Base-by-base conservation (phyloP, 1,140 invertebrate species). In the Drosophila burlai region DNA sequence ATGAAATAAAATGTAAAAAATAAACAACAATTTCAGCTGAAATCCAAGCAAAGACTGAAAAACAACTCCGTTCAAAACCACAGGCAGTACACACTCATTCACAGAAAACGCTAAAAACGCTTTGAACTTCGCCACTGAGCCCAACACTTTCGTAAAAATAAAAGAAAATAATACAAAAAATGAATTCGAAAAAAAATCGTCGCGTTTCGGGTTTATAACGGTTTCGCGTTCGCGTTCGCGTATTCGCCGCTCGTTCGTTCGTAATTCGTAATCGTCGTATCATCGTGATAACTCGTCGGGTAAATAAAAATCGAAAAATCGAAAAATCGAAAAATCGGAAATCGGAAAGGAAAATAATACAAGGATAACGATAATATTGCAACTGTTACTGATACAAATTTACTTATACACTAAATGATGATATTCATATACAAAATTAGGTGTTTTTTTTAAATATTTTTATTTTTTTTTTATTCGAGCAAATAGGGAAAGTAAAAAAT, bases 191-290 rank as follows among this genome's bases (percentile, higher is more conserved):
- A 74, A 59, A 45, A 52, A 59, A 49, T 85, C 77, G 81, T 82
- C 90, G 90, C 83, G 90, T 90, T 85, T 83, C 91, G 91, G 91
- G 87, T 92, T 86, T 52, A 78, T 75, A 92, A 92, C 91, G 91
- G 91, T 92, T 81, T 91, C 91, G 91, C 85, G 91, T 81, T 91
- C 91, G 91, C 91, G 91, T 87, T 91, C 91, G 91, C 91, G 91
- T 87, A 83, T 60, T 92, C 91, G 91, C 87, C 91, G 91, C 82
- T 92, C 91, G 91, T 92, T 87, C 87, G 78, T 81, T 79, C 78
- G 66, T 61, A 72, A 73, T 81, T 81, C 80, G 72, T 74, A 76
- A 57, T 76, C 74, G 74, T 69, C 55, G 74, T 62, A 42, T 77
- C 74, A 75, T 77, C 75, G 75, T 80, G 76, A 65, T 64, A 72